Base-by-base conservation (phyloP, 1,140 invertebrate species). In the Aleiodes sp. region DNA sequence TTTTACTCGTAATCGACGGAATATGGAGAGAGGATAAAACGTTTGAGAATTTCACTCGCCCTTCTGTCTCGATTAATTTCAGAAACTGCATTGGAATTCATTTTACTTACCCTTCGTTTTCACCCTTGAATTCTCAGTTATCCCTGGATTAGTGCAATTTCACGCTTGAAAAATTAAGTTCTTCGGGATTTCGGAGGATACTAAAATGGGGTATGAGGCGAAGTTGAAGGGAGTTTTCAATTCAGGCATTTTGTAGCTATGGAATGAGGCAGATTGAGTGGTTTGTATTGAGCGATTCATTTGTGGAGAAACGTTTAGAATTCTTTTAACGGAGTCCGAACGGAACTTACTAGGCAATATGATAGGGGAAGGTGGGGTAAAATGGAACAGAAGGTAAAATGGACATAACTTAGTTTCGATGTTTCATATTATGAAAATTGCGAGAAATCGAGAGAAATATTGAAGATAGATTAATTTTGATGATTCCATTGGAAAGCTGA, bases 101-200 rank as follows among this genome's bases (percentile, higher is more conserved):
- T 52, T 52, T 52, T 52, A 52, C 46, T 24, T 24, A 24, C n/a
- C 29, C 35, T 56, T 26, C 29, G 33, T 24, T 26, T 37, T 57
- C 21, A 29, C 46, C 65, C 43, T 6, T 57, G 59, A 35, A 61
- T 68, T 68, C 66, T 68, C 66, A 43, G 52, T 63, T 69, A 63
- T 69, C 67, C 57, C 43, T 26, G 19, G 67, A 69, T 69, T 63
- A 69, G 67, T 31, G 61, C 57, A 41, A 69, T 69, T 69, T 69
- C 60, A 69, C 67, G 59, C 59, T 63, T 37, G 67, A 63, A 69
- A 63, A 69, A 69, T 69, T 69, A 63, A 69, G 41, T 63, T 62
- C 60, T 69, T 62, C 59, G 19, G 39, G 43, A 63, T 46, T 52
- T 46, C 24, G 12, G 21, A 63, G 35, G 31, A 37, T 16, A 14